phyloP scores from a whole-genome alignment of 53 echinoderm and acorn worm species.

The Arbacia lixula region DNA sequence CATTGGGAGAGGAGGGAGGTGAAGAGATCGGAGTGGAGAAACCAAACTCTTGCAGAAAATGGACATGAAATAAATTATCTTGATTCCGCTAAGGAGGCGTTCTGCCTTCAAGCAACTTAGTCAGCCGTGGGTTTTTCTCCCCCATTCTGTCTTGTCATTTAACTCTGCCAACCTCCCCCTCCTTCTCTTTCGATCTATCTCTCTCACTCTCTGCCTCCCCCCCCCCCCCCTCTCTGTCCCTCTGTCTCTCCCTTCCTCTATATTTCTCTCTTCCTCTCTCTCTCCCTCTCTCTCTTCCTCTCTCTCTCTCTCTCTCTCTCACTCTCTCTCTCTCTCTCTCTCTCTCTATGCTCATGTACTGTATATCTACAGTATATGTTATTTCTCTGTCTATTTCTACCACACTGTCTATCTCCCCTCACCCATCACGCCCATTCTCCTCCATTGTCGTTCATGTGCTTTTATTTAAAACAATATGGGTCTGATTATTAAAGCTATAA shows the following conservation, averaged over 20 bases:
- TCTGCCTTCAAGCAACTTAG: constrained; percentile 23
- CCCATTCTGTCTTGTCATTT: neutral
- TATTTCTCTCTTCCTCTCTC: neutral
- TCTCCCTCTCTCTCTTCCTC: neutral
- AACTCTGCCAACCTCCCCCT: neutral
- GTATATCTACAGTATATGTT: neutral
- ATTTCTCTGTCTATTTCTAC: too few species aligned
- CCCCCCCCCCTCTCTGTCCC: neutral
- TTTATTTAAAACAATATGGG: too few species aligned
- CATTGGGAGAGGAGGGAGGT: neutral
- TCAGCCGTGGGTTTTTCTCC: constrained; percentile 20
- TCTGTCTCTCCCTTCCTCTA: neutral
- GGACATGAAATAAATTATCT: constrained; percentile 40
- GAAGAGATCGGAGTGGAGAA: constrained; percentile 9
- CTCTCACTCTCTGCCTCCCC: neutral
- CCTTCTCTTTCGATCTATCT: neutral
- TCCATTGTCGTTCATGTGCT: too few species aligned
- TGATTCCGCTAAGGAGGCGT: constrained; percentile 1
- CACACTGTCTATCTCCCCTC: too few species aligned
- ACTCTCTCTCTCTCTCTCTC: neutral
- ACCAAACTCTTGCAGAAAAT: constrained; percentile 40
- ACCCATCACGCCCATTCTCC: neutral
- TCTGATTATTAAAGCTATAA: too few species aligned
- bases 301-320: neutral
- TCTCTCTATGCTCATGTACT: too few species aligned